Conservation (phyloP, 2,888 invertebrate species). For the Rugalucina vietnamica region DNA sequence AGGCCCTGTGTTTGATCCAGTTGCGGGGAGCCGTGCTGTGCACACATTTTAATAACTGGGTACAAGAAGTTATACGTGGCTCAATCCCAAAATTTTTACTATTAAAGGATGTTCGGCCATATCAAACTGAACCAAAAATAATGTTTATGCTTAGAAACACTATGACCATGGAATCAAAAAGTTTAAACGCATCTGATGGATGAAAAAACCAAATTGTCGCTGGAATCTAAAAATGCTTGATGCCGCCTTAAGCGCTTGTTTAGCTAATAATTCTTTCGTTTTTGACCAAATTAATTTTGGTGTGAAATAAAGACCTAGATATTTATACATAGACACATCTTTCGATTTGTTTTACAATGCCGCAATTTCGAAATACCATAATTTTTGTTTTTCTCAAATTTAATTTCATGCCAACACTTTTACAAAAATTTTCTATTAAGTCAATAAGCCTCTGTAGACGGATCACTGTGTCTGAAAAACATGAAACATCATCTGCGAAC, state of each 20-base stretch:
- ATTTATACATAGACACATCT: conserved; percentile 3
- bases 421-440: not conserved
- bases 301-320: not conserved
- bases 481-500: not conserved
- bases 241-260: not conserved
- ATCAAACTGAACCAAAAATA: no score
- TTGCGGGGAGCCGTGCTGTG: no score
- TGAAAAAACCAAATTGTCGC: conserved; percentile 8
- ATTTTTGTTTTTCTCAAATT: not conserved
- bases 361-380: not conserved
- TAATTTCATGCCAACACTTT: not conserved
- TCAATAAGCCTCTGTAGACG: not conserved
- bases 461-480: not conserved
- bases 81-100: no score
- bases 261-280: not conserved
- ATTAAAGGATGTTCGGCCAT: no score
- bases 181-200: not conserved
- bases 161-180: conserved; percentile 18
- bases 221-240: not conserved
- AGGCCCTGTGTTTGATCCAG: no score
- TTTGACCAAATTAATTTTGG: not conserved
- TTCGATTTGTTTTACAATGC: not conserved
- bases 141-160: no score
- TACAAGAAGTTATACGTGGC: no score
- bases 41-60: no score